Evolutionary conservation across 2,797 vertebrate species (phyloP).

Genomic region (Paedocypris micromegethes): DNA sequence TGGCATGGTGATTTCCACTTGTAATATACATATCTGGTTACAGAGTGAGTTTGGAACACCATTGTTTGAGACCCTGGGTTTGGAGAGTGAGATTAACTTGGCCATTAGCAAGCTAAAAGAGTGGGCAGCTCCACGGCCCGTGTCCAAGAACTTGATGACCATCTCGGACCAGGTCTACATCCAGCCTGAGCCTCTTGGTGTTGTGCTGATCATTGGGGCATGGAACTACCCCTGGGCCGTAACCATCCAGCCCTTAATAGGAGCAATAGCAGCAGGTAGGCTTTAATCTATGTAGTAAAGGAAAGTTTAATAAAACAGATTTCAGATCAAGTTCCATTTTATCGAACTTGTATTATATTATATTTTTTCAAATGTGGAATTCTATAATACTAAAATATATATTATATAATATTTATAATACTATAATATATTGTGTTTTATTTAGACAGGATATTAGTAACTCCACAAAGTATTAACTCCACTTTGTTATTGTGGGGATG

Average conservation of each 20-base stretch:
- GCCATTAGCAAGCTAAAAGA: slow-evolving; percentile 69
- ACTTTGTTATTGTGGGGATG: no score
- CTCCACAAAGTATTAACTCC: no score
- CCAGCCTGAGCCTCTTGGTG: slow-evolving; percentile 78
- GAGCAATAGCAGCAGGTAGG: slow-evolving; percentile 87
- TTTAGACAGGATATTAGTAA: no score
- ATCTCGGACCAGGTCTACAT: slow-evolving; percentile 78
- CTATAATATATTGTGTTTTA: no score
- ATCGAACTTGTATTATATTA: no score
- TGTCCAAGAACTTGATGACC: slow-evolving; percentile 73
- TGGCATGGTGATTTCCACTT: background rate
- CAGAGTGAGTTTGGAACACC: slow-evolving; percentile 69
- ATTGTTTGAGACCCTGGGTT: slow-evolving; percentile 70
- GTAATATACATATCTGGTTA: background rate
- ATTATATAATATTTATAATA: no score
- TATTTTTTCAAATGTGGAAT: no score
- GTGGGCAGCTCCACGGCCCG: slow-evolving; percentile 74
- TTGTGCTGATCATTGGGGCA: slow-evolving; percentile 83
- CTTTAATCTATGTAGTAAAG: no score
- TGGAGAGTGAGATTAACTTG: slow-evolving; percentile 72
- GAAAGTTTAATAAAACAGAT: no score
- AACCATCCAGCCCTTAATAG: slow-evolving; percentile 78
- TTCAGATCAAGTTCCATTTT: no score
- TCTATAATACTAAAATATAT: no score
- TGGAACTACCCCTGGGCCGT: slow-evolving; percentile 91